These are phyloP conservation scores for Melinaea menophilus DNA, from an alignment of 2,888 invertebrate species.

Conservation along the genomic window DNA sequence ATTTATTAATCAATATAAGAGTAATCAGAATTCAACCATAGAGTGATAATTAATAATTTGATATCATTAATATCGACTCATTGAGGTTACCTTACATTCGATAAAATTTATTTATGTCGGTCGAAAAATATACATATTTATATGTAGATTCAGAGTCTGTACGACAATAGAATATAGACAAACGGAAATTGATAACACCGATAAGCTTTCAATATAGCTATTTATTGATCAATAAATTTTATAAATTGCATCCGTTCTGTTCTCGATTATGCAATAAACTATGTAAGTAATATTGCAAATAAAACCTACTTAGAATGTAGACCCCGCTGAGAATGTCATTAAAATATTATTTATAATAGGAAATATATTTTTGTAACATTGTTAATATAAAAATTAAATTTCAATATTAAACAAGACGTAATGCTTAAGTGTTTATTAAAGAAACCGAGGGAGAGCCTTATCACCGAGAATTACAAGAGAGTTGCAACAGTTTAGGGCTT, in stretches of 20 bases:
- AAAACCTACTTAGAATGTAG: constrained; percentile 1
- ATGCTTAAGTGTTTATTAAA: neutral
- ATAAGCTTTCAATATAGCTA: neutral
- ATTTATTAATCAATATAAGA: too few relatives aligned
- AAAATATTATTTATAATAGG: neutral
- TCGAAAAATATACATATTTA: too few relatives aligned
- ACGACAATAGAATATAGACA: neutral
- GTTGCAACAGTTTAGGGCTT: neutral
- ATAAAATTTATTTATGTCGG: too few relatives aligned
- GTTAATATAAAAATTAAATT: neutral
- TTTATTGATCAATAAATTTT: constrained; percentile 3
- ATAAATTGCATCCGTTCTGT: constrained; percentile 2
- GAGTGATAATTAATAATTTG: too few relatives aligned
- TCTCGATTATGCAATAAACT: neutral
- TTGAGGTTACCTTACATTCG: too few relatives aligned
- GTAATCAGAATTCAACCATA: too few relatives aligned
- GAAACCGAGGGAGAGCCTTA: neutral
- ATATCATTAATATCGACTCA: too few relatives aligned
- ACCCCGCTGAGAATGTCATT: neutral
- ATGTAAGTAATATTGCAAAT: constrained; percentile 3
- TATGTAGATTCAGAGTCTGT: too few relatives aligned
- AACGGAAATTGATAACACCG: constrained; percentile 6
- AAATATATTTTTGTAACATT: neutral
- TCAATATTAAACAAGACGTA: neutral
- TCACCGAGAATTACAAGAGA: neutral